These are phyloP conservation scores for Fregata magnificens DNA, from an alignment of 2,113 vertebrate genomes.

Conservation along the genomic window DNA sequence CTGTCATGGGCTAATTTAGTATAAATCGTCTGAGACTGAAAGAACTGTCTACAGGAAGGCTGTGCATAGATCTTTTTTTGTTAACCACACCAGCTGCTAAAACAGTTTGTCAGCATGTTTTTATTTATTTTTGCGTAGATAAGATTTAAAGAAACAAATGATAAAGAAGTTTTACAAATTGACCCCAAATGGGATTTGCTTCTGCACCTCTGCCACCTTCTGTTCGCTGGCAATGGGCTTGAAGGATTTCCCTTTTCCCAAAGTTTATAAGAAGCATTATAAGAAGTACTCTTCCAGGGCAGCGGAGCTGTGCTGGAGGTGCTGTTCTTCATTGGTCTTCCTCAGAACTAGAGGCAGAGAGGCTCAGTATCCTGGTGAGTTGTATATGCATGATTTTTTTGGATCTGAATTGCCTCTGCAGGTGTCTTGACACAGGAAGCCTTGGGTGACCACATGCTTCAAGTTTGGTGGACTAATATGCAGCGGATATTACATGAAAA, in stretches of 20 bases:
- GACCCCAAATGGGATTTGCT: not conserved
- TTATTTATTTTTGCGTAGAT: not conserved
- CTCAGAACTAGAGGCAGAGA: not conserved
- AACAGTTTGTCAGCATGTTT: not conserved
- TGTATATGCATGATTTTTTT: fast-evolving
- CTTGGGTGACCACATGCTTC: not conserved
- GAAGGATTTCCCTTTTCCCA: not conserved
- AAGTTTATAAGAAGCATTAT: not conserved
- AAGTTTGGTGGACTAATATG: not conserved
- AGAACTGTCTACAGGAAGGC: not conserved
- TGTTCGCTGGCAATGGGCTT: not conserved
- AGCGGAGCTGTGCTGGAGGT: not conserved
- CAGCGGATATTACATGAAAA: not conserved
- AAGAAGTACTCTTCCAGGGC: not conserved
- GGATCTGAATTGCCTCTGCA: not conserved
- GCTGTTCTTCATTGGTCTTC: not conserved
- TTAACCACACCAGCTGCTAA: not conserved
- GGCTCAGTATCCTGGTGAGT: not conserved
- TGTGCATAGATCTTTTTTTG: not conserved
- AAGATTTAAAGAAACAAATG: not conserved
- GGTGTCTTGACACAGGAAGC: not conserved
- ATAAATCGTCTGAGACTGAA: not conserved
- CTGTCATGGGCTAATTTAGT: not conserved
- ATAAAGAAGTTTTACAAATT: not conserved
- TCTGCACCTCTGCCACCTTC: not conserved